Evolutionary conservation across 2,113 vertebrate genomes (phyloP).

Genomic region (Pachyramphus minor): DNA sequence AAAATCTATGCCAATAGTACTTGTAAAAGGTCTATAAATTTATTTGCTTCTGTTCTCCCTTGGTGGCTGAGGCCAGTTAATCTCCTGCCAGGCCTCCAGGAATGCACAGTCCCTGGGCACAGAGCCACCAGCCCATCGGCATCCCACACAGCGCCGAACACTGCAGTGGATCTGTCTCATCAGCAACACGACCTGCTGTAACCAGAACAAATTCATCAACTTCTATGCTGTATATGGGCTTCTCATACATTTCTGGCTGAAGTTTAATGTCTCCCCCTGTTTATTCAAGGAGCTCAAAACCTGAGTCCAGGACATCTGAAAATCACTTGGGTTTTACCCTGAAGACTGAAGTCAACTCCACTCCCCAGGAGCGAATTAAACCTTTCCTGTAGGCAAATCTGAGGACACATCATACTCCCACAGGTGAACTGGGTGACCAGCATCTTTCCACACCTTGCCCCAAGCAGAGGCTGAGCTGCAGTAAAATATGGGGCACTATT

Average conservation of each 20-base stretch:
- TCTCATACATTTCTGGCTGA: not conserved
- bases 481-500: not conserved
- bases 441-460: not conserved
- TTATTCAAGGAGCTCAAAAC: not conserved
- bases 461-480: not conserved
- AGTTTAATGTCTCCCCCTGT: not conserved
- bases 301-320: not conserved
- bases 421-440: not conserved
- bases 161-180: not conserved
- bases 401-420: not conserved
- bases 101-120: not conserved
- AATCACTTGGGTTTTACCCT: not conserved
- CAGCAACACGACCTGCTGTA: not conserved
- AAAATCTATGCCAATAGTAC: not conserved
- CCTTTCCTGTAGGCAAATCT: not conserved
- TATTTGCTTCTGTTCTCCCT: not conserved
- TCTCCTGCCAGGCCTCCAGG: not conserved
- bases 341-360: not conserved
- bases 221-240: not conserved
- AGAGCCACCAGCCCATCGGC: fast-evolving
- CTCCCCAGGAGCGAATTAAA: not conserved
- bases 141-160: fast-evolving
- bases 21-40: not conserved
- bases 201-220: not conserved
- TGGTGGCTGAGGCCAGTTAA: not conserved